Evolutionary conservation across 2,113 vertebrate genomes (phyloP).

Genomic region (Mus spicilegus): DNA sequence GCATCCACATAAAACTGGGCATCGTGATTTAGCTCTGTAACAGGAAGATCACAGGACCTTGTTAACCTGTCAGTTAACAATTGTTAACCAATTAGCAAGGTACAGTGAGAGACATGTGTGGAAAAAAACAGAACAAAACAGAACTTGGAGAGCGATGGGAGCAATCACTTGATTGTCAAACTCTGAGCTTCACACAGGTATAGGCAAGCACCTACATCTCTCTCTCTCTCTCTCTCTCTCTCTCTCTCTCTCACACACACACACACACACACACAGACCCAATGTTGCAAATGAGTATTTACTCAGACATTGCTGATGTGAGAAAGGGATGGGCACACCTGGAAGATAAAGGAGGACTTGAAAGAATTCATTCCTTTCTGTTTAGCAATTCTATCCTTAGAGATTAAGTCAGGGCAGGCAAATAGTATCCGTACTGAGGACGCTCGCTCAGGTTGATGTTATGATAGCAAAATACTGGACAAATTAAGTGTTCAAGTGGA

Average conservation of each 20-base stretch:
- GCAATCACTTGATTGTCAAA: not conserved
- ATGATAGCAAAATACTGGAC: not conserved
- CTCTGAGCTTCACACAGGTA: not conserved
- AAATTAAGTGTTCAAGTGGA: not conserved
- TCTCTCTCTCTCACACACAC: not conserved
- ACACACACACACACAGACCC: not conserved
- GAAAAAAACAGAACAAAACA: not conserved
- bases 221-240: too few species aligned
- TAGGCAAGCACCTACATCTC: not conserved
- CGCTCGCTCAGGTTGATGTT: not conserved
- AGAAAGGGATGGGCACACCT: not conserved
- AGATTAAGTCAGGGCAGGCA: slow-evolving; percentile 14
- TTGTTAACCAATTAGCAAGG: not conserved
- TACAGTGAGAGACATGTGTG: not conserved
- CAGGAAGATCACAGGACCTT: not conserved
- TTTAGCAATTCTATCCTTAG: not conserved
- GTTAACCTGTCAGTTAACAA: too few species aligned
- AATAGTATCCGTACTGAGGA: slow-evolving; percentile 19
- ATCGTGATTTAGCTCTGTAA: not conserved
- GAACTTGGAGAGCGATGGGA: not conserved
- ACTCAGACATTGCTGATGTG: slow-evolving; percentile 24
- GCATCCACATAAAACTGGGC: not conserved
- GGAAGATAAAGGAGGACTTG: not conserved
- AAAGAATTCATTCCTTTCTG: not conserved
- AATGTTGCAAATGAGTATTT: not conserved